These are phyloP conservation scores for Calephelis virginiensis DNA, from an alignment of 1,140 invertebrate species.

Conservation along the genomic window DNA sequence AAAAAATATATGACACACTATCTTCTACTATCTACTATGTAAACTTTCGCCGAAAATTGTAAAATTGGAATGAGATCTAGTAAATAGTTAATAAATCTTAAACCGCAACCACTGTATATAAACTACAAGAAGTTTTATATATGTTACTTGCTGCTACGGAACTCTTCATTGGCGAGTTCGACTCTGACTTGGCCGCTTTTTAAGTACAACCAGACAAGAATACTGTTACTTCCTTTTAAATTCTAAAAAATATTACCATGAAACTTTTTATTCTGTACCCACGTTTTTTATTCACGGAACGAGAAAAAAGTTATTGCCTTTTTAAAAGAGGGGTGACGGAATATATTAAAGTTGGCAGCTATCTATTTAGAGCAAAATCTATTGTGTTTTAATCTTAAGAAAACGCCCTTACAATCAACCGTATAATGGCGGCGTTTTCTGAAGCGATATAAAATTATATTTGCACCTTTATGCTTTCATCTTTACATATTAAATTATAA, in stretches of 20 bases:
- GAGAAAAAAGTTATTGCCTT: slow-evolving; percentile 40
- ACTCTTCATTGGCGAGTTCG: too few relatives aligned
- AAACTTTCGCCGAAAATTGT: too few relatives aligned
- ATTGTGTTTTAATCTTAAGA: slow-evolving; percentile 44
- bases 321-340: slow-evolving; percentile 52
- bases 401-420: slow-evolving; percentile 58
- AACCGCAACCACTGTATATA: too few relatives aligned
- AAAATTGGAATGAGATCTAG: too few relatives aligned
- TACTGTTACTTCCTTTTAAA: background rate
- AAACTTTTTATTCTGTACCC: slow-evolving; percentile 45
- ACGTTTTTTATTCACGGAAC: slow-evolving; percentile 50
- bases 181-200: too few relatives aligned
- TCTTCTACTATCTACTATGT: too few relatives aligned
- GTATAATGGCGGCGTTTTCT: slow-evolving; percentile 31
- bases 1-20: too few relatives aligned
- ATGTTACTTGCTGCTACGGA: too few relatives aligned
- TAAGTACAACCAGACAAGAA: background rate
- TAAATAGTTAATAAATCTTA: too few relatives aligned
- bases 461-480: slow-evolving; percentile 5
- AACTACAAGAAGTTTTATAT: too few relatives aligned
- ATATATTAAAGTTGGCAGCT: slow-evolving; percentile 31
- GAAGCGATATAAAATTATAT: slow-evolving; percentile 20
- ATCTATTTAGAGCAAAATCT: slow-evolving; percentile 46
- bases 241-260: background rate
- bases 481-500: too few relatives aligned